Conservation (phyloP, 2,888 invertebrate genomes). For the Bombylius discolor region DNA sequence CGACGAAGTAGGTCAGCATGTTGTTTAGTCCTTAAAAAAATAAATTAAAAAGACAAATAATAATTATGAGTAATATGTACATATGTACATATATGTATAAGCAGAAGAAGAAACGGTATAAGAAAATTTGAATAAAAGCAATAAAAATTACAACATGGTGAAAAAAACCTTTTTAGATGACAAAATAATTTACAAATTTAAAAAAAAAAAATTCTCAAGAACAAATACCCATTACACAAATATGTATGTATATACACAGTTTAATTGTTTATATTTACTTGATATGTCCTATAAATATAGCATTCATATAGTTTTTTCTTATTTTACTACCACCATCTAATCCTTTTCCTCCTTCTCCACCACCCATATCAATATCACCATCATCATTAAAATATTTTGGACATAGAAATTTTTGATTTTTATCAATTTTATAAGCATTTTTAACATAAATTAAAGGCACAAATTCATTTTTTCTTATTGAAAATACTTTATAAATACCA, state of each 20-base stretch:
- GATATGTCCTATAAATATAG: conserved; percentile 43
- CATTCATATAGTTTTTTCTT: conserved; percentile 42
- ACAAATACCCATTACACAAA: background rate
- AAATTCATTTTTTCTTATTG: conserved; percentile 23
- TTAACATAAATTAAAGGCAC: conserved; percentile 52
- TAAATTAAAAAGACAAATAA: too few relatives aligned
- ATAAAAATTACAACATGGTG: too few relatives aligned
- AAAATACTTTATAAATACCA: conserved; percentile 31
- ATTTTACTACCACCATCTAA: conserved; percentile 19
- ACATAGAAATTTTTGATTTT: conserved; percentile 38
- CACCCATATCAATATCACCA: conserved; percentile 13
- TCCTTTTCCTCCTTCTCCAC: conserved; percentile 20
- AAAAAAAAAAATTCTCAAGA: too few relatives aligned
- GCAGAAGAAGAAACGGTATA: too few relatives aligned
- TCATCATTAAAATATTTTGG: conserved; percentile 27
- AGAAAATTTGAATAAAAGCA: too few relatives aligned
- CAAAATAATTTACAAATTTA: too few relatives aligned
- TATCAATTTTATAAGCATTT: conserved; percentile 45
- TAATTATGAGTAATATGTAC: too few relatives aligned
- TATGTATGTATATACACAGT: background rate
- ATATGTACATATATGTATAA: too few relatives aligned
- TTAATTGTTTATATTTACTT: conserved; percentile 20
- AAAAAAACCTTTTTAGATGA: too few relatives aligned
- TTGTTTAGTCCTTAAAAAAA: conserved; percentile 19
- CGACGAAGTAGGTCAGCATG: conserved; percentile 42